phyloP scores from a whole-genome alignment of 2,888 invertebrate species.

The Sinohyriopsis cumingii region DNA sequence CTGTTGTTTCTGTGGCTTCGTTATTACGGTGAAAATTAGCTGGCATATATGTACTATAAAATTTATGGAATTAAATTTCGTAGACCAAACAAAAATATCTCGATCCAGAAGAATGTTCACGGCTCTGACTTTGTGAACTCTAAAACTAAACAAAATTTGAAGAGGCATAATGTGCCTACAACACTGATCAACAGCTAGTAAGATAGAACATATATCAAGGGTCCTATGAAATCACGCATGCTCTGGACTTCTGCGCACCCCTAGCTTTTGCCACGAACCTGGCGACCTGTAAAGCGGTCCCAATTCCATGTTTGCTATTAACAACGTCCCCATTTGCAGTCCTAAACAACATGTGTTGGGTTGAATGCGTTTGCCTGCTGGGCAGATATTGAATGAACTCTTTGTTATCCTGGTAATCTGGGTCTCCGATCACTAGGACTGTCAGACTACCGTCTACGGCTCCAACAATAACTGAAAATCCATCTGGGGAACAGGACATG shows the following conservation, averaged over 20 bases:
- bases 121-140: no score
- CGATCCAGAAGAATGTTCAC: no score
- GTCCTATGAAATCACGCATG: constrained; percentile 57
- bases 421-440: constrained; percentile 86
- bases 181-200: no score
- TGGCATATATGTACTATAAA: no score
- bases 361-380: constrained; percentile 50
- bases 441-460: constrained; percentile 95
- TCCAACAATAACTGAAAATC: constrained; percentile 79
- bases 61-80: no score
- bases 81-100: no score
- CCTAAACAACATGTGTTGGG: constrained; percentile 22
- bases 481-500: constrained; percentile 65
- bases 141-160: no score
- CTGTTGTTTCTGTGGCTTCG: no score
- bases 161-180: no score
- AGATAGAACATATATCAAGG: no score
- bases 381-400: constrained; percentile 60
- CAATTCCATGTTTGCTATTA: constrained; percentile 56
- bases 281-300: constrained; percentile 65
- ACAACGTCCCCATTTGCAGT: constrained; percentile 44
- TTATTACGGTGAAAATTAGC: no score
- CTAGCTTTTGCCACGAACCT: constrained; percentile 67
- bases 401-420: constrained; percentile 56
- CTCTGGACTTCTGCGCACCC: constrained; percentile 63